A percentile compares a stretch with the other conserved stretches of the same genome.
phyloP scores from a whole-genome alignment of 1,140 invertebrate species.

The Hycleus cichorii region DNA sequence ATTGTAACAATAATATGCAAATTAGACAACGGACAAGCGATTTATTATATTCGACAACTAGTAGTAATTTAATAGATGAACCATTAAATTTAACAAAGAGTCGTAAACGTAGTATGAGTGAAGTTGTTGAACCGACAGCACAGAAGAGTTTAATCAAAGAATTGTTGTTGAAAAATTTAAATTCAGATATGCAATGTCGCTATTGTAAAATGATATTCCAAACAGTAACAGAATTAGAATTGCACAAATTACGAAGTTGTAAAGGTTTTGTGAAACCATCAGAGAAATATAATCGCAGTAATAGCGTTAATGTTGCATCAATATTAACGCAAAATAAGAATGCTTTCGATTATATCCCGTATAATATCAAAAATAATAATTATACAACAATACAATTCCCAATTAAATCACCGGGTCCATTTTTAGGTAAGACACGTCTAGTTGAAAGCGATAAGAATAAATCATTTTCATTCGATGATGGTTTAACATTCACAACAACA shows the following conservation, averaged over 20 bases:
- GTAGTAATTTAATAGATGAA: constrained; percentile 38
- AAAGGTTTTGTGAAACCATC: constrained; percentile 34
- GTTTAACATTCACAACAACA: constrained; percentile 4
- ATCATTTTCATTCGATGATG: constrained; percentile 39
- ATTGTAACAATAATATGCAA: constrained; percentile 11
- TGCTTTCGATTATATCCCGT: constrained; percentile 37
- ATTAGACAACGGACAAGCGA: background rate
- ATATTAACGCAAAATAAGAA: constrained; percentile 41
- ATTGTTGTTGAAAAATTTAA: constrained; percentile 57
- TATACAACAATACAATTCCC: constrained; percentile 43
- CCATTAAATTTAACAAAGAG: constrained; percentile 59
- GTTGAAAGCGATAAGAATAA: constrained; percentile 51
- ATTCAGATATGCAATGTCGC: constrained; percentile 37
- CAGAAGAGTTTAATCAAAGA: constrained; percentile 65
- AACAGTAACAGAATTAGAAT: constrained; percentile 39
- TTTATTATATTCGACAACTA: background rate
- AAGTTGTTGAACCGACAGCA: constrained; percentile 29
- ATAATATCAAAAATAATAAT: too few species aligned
- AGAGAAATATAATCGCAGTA: constrained; percentile 34
- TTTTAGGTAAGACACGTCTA: constrained; percentile 68
- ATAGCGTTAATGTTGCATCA: constrained; percentile 40
- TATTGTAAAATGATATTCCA: constrained; percentile 42
- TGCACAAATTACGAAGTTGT: constrained; percentile 38
- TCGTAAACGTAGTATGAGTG: constrained; percentile 55
- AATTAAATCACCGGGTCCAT: constrained; percentile 67